Evolutionary conservation across 2,797 vertebrate genomes (phyloP).

Genomic region (Bovichtus variegatus): DNA sequence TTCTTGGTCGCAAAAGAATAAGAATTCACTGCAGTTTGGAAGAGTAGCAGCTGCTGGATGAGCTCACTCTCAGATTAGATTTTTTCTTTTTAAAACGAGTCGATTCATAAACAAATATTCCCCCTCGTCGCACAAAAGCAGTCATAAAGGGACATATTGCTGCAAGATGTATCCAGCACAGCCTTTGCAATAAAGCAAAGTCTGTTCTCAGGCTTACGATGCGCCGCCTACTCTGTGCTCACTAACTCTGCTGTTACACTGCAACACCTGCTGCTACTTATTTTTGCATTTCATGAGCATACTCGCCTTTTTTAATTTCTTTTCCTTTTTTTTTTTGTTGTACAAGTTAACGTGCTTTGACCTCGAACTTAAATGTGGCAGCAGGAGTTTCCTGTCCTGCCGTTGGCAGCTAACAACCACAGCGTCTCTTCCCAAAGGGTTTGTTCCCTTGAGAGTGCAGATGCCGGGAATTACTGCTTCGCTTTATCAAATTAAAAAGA

Average conservation of each 20-base stretch:
- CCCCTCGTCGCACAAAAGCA: no score
- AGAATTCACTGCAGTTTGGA: slow-evolving; percentile 32
- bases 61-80: slow-evolving; percentile 29
- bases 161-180: not conserved
- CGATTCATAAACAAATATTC: not conserved
- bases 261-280: slow-evolving; percentile 1
- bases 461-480: slow-evolving; percentile 29
- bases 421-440: slow-evolving; percentile 11
- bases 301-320: no score
- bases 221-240: not conserved
- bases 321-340: no score
- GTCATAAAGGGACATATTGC: not conserved
- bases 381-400: slow-evolving; percentile 15
- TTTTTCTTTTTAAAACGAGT: no score
- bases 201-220: not conserved
- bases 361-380: not conserved
- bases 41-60: slow-evolving; percentile 50
- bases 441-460: slow-evolving; percentile 29
- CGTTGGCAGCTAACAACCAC: slow-evolving; percentile 12
- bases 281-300: slow-evolving; percentile 2
- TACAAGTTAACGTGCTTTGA: no score
- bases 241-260: slow-evolving; percentile 5
- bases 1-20: slow-evolving; percentile 20
- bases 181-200: not conserved
- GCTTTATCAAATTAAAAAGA: slow-evolving; percentile 49